Conservation (phyloP, 2,888 invertebrate genomes). For the Spodoptera exigua region DNA sequence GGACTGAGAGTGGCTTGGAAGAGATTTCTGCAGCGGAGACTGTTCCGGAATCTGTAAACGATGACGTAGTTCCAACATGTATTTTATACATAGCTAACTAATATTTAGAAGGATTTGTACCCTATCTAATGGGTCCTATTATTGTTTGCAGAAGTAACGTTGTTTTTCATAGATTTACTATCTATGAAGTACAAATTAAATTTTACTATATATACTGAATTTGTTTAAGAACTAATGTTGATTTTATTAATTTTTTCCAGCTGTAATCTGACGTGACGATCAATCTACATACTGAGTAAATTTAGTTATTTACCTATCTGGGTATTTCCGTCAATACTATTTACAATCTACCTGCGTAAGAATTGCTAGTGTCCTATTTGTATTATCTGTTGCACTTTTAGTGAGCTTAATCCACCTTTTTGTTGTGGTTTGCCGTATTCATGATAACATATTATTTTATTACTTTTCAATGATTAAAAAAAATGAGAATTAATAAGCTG, state of each 20-base stretch:
- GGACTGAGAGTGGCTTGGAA: background rate
- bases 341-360: constrained; percentile 30
- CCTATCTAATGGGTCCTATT: constrained; percentile 2
- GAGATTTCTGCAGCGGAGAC: background rate
- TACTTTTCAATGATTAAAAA: constrained; percentile 5
- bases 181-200: too few relatives aligned
- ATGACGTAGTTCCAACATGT: background rate
- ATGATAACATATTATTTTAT: constrained; percentile 19
- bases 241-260: background rate
- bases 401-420: constrained; percentile 25
- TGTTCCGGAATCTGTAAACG: background rate
- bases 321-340: constrained; percentile 17
- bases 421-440: constrained; percentile 28
- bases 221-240: background rate
- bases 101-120: too few relatives aligned
- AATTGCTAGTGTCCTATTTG: constrained; percentile 21
- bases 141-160: too few relatives aligned
- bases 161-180: too few relatives aligned
- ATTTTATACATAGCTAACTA: background rate
- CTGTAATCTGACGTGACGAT: too few relatives aligned
- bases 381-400: constrained; percentile 21
- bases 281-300: too few relatives aligned
- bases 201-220: too few relatives aligned
- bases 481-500: constrained; percentile 15
- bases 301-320: background rate